These are phyloP conservation scores for Drosophila micromelanica DNA, from an alignment of 1,140 invertebrate genomes.

Conservation along the genomic window DNA sequence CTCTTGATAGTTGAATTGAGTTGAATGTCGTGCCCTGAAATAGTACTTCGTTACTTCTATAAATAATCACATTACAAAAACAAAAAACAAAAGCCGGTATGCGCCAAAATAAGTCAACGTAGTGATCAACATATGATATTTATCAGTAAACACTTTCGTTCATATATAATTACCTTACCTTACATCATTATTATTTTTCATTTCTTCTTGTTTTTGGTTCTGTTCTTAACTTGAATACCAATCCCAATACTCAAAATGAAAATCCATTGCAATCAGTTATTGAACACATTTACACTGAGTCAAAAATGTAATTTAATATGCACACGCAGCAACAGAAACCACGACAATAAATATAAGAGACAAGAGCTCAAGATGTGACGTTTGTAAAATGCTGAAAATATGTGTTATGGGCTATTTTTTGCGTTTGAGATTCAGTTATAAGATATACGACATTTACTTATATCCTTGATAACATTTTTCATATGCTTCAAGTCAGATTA, in stretches of 20 bases:
- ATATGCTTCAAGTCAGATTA: slow-evolving; percentile 18
- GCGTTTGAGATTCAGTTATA: slow-evolving; percentile 1
- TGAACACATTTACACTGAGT: not conserved
- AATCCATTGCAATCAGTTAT: not conserved
- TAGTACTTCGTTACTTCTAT: slow-evolving; percentile 35
- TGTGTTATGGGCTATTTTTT: not conserved
- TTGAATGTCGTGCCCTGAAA: slow-evolving; percentile 21
- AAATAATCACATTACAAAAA: slow-evolving; percentile 4
- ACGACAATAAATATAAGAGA: slow-evolving; percentile 17
- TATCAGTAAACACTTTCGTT: too few relatives aligned
- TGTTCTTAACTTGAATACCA: too few relatives aligned
- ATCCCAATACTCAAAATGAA: too few relatives aligned
- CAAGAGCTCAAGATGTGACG: slow-evolving; percentile 17
- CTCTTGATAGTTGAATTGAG: slow-evolving; percentile 40
- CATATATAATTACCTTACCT: not conserved
- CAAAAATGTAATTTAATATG: slow-evolving; percentile 26
- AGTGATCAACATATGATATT: too few relatives aligned
- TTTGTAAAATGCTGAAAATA: too few relatives aligned
- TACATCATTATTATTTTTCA: not conserved
- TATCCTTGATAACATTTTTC: slow-evolving; percentile 22
- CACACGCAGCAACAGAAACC: slow-evolving; percentile 3
- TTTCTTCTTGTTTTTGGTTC: not conserved
- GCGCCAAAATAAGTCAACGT: not conserved
- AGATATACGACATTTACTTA: slow-evolving; percentile 6
- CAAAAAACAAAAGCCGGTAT: not conserved